Base-by-base conservation (phyloP, 53 echinoderm and acorn worm genomes). In the Temnopleurus reevesii region DNA sequence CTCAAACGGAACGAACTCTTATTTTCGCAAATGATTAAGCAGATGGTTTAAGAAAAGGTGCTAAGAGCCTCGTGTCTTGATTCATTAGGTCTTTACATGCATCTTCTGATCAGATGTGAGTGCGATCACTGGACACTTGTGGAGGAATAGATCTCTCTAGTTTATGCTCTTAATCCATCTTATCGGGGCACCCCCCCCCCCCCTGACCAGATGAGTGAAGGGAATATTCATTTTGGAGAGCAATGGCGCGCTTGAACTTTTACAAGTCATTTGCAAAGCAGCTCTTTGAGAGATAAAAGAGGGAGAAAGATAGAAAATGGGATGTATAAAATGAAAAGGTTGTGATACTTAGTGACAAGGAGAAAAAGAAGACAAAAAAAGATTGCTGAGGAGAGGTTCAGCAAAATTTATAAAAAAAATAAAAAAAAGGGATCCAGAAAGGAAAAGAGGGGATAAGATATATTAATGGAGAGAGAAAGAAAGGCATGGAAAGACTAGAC, bases 41-140 rank as follows among this genome's bases (percentile, higher is more conserved):
- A 80, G 47, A 51, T 51, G 29, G 46, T 80, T 51, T 51, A 80
- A 28, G 46, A 79, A 51, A 49, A 17, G 2, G 8, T 80, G 26
- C 80, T 80, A 80, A 80, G 47, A 80, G 80, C 80, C 21, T 49
- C 53, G 8, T 51, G 80, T 80, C 80, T 80, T 51, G 51, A 46
- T 80, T 24, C 9, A 80, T 80, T 80, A 49, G 19, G 49, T 46
- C 46, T 5, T 49, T 12, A 17, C 80, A 80, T 80, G 53, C 80
- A 80, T 80, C 51, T 80, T 18, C 4, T 12, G 6, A 51, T 51
- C 80, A 80, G 46, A 28, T 31, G 28, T 21, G 21, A 80, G 80
- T 80, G 80, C 80, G 27, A 71, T 41, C 23, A 7, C 36, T 17
- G 38, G n/a, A n/a, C n/a, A n/a, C n/a, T n/a, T n/a, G n/a, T n/a